Conservation (phyloP, 2,888 invertebrate species). For the Melanophora roralis region DNA sequence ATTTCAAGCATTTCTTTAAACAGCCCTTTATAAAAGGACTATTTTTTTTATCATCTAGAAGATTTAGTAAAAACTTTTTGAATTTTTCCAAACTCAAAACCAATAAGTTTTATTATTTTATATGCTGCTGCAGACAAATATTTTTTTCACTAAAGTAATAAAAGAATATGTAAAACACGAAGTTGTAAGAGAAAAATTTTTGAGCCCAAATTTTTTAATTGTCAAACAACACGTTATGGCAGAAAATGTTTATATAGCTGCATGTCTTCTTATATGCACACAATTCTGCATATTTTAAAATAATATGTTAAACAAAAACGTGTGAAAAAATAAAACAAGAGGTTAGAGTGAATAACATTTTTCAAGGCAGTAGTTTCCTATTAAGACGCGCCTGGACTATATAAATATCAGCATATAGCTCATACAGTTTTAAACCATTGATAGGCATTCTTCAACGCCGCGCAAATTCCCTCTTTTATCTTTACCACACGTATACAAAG, state of each 20-base stretch:
- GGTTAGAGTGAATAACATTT: too few species aligned
- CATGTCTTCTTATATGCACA: background rate
- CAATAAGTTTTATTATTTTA: background rate
- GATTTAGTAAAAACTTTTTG: background rate
- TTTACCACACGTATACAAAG: too few species aligned
- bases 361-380: too few species aligned
- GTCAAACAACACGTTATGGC: constrained; percentile 14
- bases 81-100: background rate
- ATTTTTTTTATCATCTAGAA: too few species aligned
- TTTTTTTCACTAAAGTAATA: background rate
- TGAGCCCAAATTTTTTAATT: constrained; percentile 13
- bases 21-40: too few species aligned
- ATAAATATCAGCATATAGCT: too few species aligned
- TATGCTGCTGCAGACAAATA: background rate
- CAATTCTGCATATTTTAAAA: background rate
- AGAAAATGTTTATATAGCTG: background rate
- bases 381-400: too few species aligned
- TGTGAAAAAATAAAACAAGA: too few species aligned
- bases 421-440: too few species aligned
- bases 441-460: too few species aligned
- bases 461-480: too few species aligned
- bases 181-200: constrained; percentile 18
- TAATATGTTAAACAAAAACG: too few species aligned
- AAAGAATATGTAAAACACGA: background rate
- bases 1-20: background rate